phyloP scores from a whole-genome alignment of 2,888 invertebrate genomes.

The Opisthograptis luteolata region DNA sequence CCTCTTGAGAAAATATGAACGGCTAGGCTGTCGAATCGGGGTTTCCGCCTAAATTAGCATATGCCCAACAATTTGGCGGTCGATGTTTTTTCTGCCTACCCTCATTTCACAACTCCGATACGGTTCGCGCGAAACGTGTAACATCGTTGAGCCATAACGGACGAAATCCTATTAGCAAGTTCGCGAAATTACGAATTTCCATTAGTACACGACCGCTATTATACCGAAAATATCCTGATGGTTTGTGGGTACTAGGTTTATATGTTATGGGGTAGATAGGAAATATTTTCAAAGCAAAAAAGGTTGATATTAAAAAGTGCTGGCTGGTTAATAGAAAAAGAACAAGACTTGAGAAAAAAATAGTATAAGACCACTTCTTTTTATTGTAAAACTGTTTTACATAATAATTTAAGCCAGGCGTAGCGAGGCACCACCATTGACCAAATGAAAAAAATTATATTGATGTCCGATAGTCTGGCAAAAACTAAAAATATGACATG shows the following conservation, averaged over 20 bases:
- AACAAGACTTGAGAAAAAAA: too few species aligned
- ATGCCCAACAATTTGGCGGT: conserved; percentile 59
- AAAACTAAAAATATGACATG: too few species aligned
- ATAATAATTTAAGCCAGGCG: too few species aligned
- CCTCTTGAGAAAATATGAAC: conserved; percentile 24
- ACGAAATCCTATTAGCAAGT: conserved; percentile 60
- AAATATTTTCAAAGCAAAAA: too few species aligned
- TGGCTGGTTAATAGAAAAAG: too few species aligned
- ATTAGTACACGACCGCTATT: conserved; percentile 37
- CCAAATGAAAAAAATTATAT: too few species aligned
- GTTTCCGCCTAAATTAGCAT: conserved; percentile 72
- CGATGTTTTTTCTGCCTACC: conserved; percentile 64
- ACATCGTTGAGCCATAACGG: conserved; percentile 71
- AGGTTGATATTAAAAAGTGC: too few species aligned
- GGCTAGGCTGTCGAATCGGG: conserved; percentile 52
- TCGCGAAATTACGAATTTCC: conserved; percentile 42
- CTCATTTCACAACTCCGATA: conserved; percentile 68
- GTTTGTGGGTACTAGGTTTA: conserved; percentile 11
- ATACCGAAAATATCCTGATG: conserved; percentile 36
- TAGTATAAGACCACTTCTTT: too few species aligned
- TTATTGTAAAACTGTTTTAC: too few species aligned
- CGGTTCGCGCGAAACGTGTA: conserved; percentile 76
- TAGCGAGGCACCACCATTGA: too few species aligned
- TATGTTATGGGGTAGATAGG: not conserved
- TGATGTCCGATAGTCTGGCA: too few species aligned